These are phyloP conservation scores for Tetrapedia diversipes DNA, from an alignment of 2,888 invertebrate species.

Conservation along the genomic window DNA sequence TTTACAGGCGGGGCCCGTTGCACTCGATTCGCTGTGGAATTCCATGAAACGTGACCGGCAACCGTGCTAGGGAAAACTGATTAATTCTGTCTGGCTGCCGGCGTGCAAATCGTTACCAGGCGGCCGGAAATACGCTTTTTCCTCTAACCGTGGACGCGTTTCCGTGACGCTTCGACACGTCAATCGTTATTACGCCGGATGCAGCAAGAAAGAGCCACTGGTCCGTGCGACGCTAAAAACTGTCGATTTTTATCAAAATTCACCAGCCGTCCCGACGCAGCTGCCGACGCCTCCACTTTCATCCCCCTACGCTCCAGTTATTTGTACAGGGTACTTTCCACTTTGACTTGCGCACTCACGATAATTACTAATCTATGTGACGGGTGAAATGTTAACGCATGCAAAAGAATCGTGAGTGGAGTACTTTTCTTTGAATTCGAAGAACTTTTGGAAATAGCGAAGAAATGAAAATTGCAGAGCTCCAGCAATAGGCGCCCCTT, in stretches of 20 bases:
- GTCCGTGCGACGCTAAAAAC: conserved; percentile 2
- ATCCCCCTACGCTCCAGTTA: not conserved
- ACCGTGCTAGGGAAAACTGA: conserved; percentile 30
- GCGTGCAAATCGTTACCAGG: conserved; percentile 22
- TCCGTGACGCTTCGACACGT: conserved; percentile 36
- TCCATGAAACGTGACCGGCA: conserved; percentile 42
- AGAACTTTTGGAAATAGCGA: no score
- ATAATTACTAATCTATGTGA: no score
- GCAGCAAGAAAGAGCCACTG: not conserved
- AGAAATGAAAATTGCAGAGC: no score
- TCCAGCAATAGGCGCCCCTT: no score
- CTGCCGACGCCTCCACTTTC: not conserved
- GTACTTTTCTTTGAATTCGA: no score
- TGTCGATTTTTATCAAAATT: conserved; percentile 28
- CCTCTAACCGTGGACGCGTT: conserved; percentile 15
- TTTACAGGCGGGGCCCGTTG: conserved; percentile 26
- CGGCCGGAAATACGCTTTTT: conserved; percentile 31
- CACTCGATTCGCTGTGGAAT: conserved; percentile 36
- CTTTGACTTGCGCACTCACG: no score
- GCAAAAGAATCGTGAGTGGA: no score
- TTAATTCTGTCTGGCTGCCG: conserved; percentile 37
- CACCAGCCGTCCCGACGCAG: not conserved
- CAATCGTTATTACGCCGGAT: conserved; percentile 29
- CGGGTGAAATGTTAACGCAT: no score
- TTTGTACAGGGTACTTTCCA: not conserved